Conservation (phyloP, 2,888 invertebrate species). For the Geophilus truncorum region DNA sequence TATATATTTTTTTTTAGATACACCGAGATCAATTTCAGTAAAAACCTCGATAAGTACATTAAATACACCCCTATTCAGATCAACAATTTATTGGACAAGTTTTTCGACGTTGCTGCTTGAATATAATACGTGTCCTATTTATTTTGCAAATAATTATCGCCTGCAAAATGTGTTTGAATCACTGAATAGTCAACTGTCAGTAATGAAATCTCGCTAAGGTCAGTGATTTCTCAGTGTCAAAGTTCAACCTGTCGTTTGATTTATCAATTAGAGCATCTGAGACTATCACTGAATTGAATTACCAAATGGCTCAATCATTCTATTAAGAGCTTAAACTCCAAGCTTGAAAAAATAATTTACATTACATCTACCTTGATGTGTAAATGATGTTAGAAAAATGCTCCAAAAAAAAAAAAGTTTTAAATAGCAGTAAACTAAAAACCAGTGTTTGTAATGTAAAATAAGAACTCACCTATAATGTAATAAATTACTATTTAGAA, state of each 20-base stretch:
- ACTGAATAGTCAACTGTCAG: not conserved
- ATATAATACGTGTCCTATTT: too few species aligned
- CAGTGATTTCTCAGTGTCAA: not conserved
- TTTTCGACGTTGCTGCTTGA: slow-evolving; percentile 79
- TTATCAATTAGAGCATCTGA: slow-evolving; percentile 12
- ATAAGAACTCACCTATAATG: too few species aligned
- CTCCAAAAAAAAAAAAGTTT: too few species aligned
- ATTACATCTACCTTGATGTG: too few species aligned
- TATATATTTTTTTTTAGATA: slow-evolving; percentile 53
- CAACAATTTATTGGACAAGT: slow-evolving; percentile 73
- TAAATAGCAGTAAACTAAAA: too few species aligned
- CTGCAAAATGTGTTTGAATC: too few species aligned
- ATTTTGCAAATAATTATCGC: too few species aligned
- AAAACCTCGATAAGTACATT: slow-evolving; percentile 88
- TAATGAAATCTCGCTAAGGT: not conserved
- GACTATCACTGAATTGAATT: not conserved
- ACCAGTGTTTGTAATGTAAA: too few species aligned
- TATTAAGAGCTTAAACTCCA: not conserved
- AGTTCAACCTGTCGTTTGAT: not conserved
- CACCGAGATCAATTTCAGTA: slow-evolving; percentile 73
- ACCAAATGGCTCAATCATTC: not conserved
- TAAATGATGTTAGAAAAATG: too few species aligned
- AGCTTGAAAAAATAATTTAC: not conserved
- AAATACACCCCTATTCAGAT: slow-evolving; percentile 84
- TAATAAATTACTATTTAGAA: too few species aligned